Base-by-base conservation (phyloP, 2,113 vertebrate genomes). In the Empidonax alnorum region DNA sequence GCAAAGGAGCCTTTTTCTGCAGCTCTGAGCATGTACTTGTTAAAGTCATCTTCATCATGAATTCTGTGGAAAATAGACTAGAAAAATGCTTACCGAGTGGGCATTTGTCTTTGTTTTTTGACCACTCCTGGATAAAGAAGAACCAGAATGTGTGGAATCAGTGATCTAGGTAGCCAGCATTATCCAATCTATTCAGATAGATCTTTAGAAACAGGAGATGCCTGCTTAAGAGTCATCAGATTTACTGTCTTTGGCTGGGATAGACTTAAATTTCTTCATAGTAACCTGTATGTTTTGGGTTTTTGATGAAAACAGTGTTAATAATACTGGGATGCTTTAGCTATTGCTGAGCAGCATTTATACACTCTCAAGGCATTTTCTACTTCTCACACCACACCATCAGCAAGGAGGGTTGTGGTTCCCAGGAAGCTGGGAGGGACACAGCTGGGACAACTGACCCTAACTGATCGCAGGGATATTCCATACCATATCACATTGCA, bases 71-170 rank as follows among this genome's bases (percentile, higher is more conserved):
- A 98, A 62, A 99, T 98, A 56, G 98, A 98, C 90, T 97, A 97
- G 89, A 99, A 99, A 6, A 98, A 98, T 99, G 98, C 72, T 98
- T 99, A 95, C 98, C 99, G 8, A 99, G 94, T 6, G 98, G 98
- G 46, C 98, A 99, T 83, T 98, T 98, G 6, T 98, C 98, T 98
- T 99, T 99, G 18, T 7, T 22, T 96, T 99, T 99, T 74, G 98
- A 98, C 98, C 97, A 98, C 77, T 99, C 98, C 9, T 98, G 97
- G 73, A 98, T 98, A 94, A 99, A 99, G 44, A 97, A 97, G 94
- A 99, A 99, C 90, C 98, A 99, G 96, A 99, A 99, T 61, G 98
- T 99, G 88, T 99, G 98, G 35, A 98, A 96, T 81, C 98, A 99
- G 44, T 97, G 94, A 94, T 99, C 98, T 73, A 98, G 97, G 68